These are phyloP conservation scores for Iselma pallidipennis DNA, from an alignment of 2,888 invertebrate species.

Conservation along the genomic window DNA sequence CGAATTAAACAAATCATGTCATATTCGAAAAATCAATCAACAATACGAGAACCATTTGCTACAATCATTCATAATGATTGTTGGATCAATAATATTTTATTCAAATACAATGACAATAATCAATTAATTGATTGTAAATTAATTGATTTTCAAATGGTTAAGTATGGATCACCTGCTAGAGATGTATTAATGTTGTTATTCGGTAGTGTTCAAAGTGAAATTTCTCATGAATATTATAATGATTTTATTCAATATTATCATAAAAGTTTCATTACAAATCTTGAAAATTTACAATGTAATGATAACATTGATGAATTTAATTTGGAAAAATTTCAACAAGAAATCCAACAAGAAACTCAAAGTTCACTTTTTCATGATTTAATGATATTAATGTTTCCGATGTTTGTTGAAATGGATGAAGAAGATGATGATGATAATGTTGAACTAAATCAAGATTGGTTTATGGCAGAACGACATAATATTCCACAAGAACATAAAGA, in stretches of 20 bases:
- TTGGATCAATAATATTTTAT: slow-evolving; percentile 65
- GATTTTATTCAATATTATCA: slow-evolving; percentile 58
- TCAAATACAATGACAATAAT: slow-evolving; percentile 48
- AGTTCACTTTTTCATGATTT: slow-evolving; percentile 5
- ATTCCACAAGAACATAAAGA: not conserved
- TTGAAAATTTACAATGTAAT: slow-evolving; percentile 46
- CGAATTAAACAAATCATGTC: no score
- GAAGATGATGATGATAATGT: slow-evolving; percentile 1
- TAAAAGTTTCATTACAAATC: slow-evolving; percentile 51
- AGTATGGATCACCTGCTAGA: slow-evolving; percentile 57
- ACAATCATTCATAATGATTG: slow-evolving; percentile 61
- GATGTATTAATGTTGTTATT: slow-evolving; percentile 61
- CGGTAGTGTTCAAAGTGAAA: slow-evolving; percentile 54
- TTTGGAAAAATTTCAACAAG: slow-evolving; percentile 49
- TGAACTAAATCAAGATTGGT: no score
- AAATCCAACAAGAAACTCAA: slow-evolving; percentile 48
- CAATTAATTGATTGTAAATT: slow-evolving; percentile 50
- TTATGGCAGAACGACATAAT: no score
- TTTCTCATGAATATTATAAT: slow-evolving; percentile 53
- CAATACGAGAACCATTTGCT: slow-evolving; percentile 57
- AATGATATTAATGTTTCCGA: not conserved
- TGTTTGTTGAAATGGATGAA: not conserved
- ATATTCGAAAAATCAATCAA: no score
- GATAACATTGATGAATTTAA: slow-evolving; percentile 48
- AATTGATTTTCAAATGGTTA: slow-evolving; percentile 62